Percentiles rank a stretch among this genome's conserved stretches.
Conservation (phyloP, 2,888 invertebrate genomes). For the Andrena camellia region DNA sequence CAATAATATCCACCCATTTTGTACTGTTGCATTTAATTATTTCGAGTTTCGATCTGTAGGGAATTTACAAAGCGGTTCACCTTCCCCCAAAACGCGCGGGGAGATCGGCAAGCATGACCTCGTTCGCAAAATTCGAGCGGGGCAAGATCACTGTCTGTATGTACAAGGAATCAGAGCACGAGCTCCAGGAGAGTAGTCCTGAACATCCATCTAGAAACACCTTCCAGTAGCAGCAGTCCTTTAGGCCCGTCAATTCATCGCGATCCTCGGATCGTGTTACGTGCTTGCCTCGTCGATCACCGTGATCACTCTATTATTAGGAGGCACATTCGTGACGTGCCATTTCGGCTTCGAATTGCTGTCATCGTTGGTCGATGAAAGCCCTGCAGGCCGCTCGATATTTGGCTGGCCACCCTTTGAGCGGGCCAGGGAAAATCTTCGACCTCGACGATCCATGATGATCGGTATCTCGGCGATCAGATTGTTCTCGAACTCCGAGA, state of each 20-base stretch:
- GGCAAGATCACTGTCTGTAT: background rate
- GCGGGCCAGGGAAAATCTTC: constrained; percentile 91
- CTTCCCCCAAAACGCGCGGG: background rate
- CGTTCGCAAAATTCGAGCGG: background rate
- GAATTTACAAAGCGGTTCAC: constrained; percentile 5
- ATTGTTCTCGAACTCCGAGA: constrained; percentile 94
- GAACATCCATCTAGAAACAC: background rate
- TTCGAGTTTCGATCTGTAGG: background rate
- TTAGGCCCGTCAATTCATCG: background rate
- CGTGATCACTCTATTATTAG: constrained; percentile 90
- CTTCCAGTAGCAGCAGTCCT: background rate
- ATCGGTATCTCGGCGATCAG: constrained; percentile 92
- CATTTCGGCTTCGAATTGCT: constrained; percentile 80
- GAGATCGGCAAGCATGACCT: background rate
- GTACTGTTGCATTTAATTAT: constrained; percentile 23
- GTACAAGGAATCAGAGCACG: constrained; percentile 10
- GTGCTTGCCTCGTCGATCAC: constrained; percentile 91
- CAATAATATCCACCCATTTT: constrained; percentile 15
- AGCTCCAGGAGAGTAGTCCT: background rate
- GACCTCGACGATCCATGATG: constrained; percentile 89
- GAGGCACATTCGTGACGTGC: constrained; percentile 83
- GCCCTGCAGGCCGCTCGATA: constrained; percentile 71
- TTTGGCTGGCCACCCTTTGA: constrained; percentile 81
- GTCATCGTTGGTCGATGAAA: constrained; percentile 71
- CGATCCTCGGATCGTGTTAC: constrained; percentile 68